Percentiles rank a stretch among this genome's conserved stretches.
These are phyloP conservation scores for Pseudomyrmex dendroicus DNA, from an alignment of 1,140 invertebrate species.

Conservation along the genomic window DNA sequence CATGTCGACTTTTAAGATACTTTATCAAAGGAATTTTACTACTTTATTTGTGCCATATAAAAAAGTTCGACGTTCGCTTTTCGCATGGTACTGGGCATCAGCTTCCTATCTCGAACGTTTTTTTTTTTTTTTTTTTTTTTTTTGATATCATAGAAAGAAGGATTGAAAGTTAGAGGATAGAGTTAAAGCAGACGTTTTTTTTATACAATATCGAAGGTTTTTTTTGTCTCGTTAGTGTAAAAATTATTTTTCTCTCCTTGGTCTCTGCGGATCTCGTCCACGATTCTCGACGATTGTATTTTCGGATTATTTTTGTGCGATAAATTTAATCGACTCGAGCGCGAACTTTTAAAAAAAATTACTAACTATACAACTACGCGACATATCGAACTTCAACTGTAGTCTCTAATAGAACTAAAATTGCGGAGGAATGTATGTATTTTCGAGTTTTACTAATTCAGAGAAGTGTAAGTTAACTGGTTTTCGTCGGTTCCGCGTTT, in stretches of 20 bases:
- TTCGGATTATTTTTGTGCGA: constrained; percentile 41
- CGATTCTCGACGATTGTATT: neutral
- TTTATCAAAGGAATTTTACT: constrained; percentile 62
- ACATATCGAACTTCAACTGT: constrained; percentile 78
- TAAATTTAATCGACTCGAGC: constrained; percentile 10
- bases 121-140: neutral
- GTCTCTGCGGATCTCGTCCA: neutral
- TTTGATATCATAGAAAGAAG: constrained; percentile 10
- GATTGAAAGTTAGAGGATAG: constrained; percentile 59
- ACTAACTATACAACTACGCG: constrained; percentile 62
- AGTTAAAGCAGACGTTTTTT: constrained; percentile 62
- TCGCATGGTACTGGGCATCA: constrained; percentile 62
- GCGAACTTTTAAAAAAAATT: constrained; percentile 2
- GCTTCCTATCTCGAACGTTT: constrained; percentile 60
- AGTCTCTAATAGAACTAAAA: constrained; percentile 55
- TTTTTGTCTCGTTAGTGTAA: constrained; percentile 8
- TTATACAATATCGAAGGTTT: constrained; percentile 41
- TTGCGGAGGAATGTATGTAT: constrained; percentile 62
- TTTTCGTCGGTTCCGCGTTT: constrained; percentile 45
- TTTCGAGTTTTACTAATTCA: constrained; percentile 58
- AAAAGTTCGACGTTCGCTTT: constrained; percentile 61
- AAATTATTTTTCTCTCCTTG: constrained; percentile 18
- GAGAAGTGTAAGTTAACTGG: constrained; percentile 45
- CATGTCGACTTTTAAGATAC: constrained; percentile 61
- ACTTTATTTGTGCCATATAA: constrained; percentile 78